Evolutionary conservation across 1,140 invertebrate species (phyloP), one percentile per base, ranked within the genome.

Genomic region (Popillia japonica): DNA sequence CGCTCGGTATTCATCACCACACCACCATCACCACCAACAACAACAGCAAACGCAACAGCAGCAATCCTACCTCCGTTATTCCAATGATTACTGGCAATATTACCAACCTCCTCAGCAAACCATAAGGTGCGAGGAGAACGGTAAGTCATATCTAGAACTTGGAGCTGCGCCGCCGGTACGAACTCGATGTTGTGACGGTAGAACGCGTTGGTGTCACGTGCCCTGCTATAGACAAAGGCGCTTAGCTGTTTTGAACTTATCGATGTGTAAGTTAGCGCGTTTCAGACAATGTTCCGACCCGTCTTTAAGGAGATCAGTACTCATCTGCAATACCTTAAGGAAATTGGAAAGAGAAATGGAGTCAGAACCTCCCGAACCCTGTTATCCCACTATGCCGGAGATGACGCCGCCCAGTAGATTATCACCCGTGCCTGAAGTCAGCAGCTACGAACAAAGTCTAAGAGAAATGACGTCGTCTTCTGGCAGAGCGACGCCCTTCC

Each of bases 281-380:
- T 95, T 95, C 83, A 90, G 95, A 22, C 95, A 96, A 86, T 95
- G 94, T 79, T 93, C 94, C 2, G 96, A 98, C 85, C 96, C 96
- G 14, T 95, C 94, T 78, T 88, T 99, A n/a, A 91, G 95, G 76
- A 92, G 96, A 55, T 98, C 96, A 6, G 97, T 98, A 80, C 92
- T 98, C 55, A 97, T 98, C 81, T 97, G 96, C 88, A 98, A 98
- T 86, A 98, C 96, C 8, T 86, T 98, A 73, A 93, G 96, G 85
- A 91, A 94, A 83, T 94, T 98, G 80, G 96, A 98, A 88, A 90
- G 94, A 34, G 96, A 98, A 86, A 94, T 98, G 90, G 94, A 96
- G 86, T 78, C 83, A 0, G 85, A 86, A 78, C 85, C 85, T 9
- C 83, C 83, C 2, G 86, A 87, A 79, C 84, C 83, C 2, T 84